Base-by-base conservation (phyloP, 2,888 invertebrate species). In the Ormia ochracea region DNA sequence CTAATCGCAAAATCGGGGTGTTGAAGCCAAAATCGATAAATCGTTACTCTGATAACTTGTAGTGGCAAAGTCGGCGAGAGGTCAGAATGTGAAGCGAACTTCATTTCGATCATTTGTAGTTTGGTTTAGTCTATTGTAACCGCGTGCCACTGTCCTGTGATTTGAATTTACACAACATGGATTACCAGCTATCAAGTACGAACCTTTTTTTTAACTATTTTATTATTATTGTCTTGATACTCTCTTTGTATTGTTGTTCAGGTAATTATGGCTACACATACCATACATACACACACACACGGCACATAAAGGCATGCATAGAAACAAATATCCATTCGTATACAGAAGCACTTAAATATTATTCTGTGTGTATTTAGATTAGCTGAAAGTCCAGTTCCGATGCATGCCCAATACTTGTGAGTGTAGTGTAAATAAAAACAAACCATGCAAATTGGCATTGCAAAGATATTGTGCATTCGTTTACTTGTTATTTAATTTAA, bases 351-450 rank as follows among this genome's bases (percentile, higher is more conserved):
- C 4, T n/a, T 12, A n/a, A n/a, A 26, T 28, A 59, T 17, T 23
- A 2, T 28, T 3, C 4, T 26, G 5, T 19, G 48, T 50, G 23
- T 41, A 59, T 66, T 48, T 41, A 50, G 63, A 63, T 74, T 31
- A 59, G 43, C 33, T 50, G 28, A 26, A 59, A 45, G 28, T 61
- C 14, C 21, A 52, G n/a, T 28, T 56, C 19, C 26, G 4, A 36
- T 48, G 41, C 50, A 36, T 50, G 26, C 48, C 38, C 41, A 31
- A 54, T 36, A 26, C 59, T 6, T 38, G 48, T 74, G 58, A 50
- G 48, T 74, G 58, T 48, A 58, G 54, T 23, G 41, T 43, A 61
- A 61, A 52, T 63, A 72, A 72, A 54, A 72, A 63, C 52, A 72
- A 63, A 61, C 52, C 19, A 41, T 43, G 61, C 52, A 61, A 72